Base-by-base conservation (phyloP, 1,140 invertebrate species). In the Rhopalosiphum maidis region DNA sequence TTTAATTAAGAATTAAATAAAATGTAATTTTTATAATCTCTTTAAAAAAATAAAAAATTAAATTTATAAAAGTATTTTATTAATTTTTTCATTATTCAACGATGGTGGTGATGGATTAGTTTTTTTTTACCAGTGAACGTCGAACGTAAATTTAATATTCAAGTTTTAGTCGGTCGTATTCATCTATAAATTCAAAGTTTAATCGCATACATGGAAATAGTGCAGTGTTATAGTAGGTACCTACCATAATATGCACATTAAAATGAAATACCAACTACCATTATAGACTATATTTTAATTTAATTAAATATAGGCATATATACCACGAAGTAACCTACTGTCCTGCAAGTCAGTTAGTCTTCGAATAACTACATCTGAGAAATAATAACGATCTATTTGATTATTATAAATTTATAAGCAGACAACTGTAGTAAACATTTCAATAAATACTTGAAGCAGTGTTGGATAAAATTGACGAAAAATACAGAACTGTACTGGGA, bases 1-100 rank as follows among this genome's bases (percentile, higher is more conserved):
- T 37, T 83, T 83, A 83, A 83, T 83, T 83, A 37, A 37, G 18
- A 83, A 83, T 77, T 37, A 83, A 83, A 83, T 23, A 83, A 83
- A 37, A 83, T 35, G 6, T 6, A 83, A 83, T 83, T 77, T 77
- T 77, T 77, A n/a, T n/a, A 77, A 77, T 77, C 60, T 35, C 60
- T 77, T 77, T n/a, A 21, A 15, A 77, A n/a, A 35, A 77, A 77
- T 77, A 77, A 77, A n/a, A 77, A 77, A 77, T 77, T 77, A 77
- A 77, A 77, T n/a, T n/a, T 77, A 77, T 18, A n/a, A 77, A 77
- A 77, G 30, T n/a, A 77, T 77, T 35, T 77, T 77, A 77, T 77
- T 77, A 18, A 15, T 77, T 77, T 60, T 77, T 77, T n/a, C 30
- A 77, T 77, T n/a, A n/a, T 7, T 68, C 11, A 68, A 68, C 60